Evolutionary conservation across 2,888 invertebrate species (phyloP), one percentile per base, ranked within the genome.

Genomic region (Cylloceria caligata): DNA sequence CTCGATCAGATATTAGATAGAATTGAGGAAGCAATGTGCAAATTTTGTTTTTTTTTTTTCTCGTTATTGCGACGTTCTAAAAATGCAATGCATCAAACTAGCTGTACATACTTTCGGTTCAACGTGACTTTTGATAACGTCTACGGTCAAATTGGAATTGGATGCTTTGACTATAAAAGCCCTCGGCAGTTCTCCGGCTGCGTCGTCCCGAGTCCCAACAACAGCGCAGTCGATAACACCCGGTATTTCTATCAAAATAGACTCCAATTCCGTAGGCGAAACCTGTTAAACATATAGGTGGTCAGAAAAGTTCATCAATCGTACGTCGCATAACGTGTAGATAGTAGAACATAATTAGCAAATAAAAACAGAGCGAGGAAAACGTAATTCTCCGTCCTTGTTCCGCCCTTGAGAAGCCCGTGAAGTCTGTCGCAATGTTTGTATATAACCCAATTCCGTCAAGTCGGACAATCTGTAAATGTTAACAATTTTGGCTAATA

Each of bases 191-290:
- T 97, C 97, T 0, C 97, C 97, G 0, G 95, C 95, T 24, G 95
- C 89, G 0, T 94, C 93, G 88, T 97, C 95, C 0, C 96, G 95
- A 21, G 96, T 93, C 0, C 97, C 97, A 9, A 97, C 95, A 0
- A 97, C 97, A 0, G 97, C 97, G 0, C 95, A 96, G 89, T 97
- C 97, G 0, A 94, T 94, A 11, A 97, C 95, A 79, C 95, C 95
- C 0, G 95, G 95, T 83, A 95, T 94, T 89, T 96, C 95, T 91
- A 96, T 94, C 52, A 97, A 94, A 5, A 97, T 90, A 85, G 95
- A 96, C 93, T 98, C 97, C 78, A 97, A 92, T 93, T 98, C 97
- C 1, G 97, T 97, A 24, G 97, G 97, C 0, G 97, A 96, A 34
- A 97, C 97, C 96, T 97, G 89, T 49, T 16, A 13, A 34, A 49